A percentile compares a stretch with the other conserved stretches of the same genome.
These are phyloP conservation scores for Spinus pinus DNA, from an alignment of 2,797 vertebrate species.

Conservation along the genomic window DNA sequence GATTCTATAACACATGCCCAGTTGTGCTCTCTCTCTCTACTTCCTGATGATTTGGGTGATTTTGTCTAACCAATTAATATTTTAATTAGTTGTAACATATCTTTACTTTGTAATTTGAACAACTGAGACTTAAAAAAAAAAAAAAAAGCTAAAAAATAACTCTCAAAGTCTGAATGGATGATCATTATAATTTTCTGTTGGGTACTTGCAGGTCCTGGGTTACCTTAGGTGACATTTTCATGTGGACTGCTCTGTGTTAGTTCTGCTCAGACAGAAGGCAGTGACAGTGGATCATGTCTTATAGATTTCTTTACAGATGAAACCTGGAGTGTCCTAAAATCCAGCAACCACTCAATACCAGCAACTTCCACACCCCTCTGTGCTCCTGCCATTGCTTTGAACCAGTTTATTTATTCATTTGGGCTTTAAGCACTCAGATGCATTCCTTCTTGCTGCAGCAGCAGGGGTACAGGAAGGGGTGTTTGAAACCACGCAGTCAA, in stretches of 20 bases:
- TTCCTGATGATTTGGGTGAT: not conserved
- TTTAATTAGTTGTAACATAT: not conserved
- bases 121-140: not conserved
- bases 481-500: not conserved
- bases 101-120: not conserved
- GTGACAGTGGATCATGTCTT: not conserved
- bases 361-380: not conserved
- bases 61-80: not conserved
- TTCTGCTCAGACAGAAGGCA: not conserved
- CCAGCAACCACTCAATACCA: not conserved
- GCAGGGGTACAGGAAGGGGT: not conserved
- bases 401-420: not conserved
- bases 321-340: not conserved
- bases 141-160: not conserved
- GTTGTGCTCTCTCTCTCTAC: not conserved
- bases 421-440: not conserved
- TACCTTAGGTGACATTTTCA: not conserved
- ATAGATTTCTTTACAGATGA: not conserved
- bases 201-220: not conserved
- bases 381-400: not conserved
- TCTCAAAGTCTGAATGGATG: not conserved
- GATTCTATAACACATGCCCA: not conserved
- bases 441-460: conserved; percentile 9
- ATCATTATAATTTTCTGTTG: not conserved
- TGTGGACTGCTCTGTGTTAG: not conserved